A percentile compares a stretch with the other conserved stretches of the same genome.
phyloP scores from a whole-genome alignment of 2,888 invertebrate genomes.

The Drosophila atripex region DNA sequence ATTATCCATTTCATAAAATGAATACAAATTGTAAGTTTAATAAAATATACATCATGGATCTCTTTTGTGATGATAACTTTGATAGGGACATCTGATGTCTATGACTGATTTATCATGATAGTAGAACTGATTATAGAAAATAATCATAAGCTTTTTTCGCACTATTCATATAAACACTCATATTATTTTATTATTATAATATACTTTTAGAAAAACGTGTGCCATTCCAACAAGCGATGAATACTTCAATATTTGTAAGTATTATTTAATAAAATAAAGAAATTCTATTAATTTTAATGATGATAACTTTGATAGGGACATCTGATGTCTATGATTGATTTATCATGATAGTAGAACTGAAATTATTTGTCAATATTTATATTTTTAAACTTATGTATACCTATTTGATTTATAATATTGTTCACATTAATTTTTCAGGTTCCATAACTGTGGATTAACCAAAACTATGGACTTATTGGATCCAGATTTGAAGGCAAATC shows the following conservation, averaged over 20 bases:
- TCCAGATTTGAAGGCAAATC: too few species aligned
- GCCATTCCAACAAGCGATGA: too few species aligned
- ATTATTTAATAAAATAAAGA: too few species aligned
- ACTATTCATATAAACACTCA: too few species aligned
- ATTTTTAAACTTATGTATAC: neutral
- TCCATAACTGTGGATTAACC: too few species aligned
- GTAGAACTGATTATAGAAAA: slow-evolving; percentile 3
- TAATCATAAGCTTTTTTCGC: neutral
- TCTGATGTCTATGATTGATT: slow-evolving; percentile 53
- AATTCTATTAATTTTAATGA: slow-evolving; percentile 3
- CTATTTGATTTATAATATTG: neutral
- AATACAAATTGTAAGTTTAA: too few species aligned
- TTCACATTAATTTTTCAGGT: neutral
- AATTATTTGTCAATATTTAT: neutral
- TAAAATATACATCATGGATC: too few species aligned
- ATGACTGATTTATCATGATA: slow-evolving; percentile 48
- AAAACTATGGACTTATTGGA: neutral
- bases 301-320: slow-evolving; percentile 56
- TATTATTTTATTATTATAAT: neutral
- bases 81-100: slow-evolving; percentile 60
- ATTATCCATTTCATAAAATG: too few species aligned
- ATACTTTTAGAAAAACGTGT: neutral
- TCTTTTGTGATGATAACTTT: slow-evolving; percentile 29
- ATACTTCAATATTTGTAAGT: too few species aligned
- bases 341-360: slow-evolving; percentile 41